These are phyloP conservation scores for Parauchenoglanis punctatus DNA, from an alignment of 2,797 vertebrate species.

Conservation along the genomic window DNA sequence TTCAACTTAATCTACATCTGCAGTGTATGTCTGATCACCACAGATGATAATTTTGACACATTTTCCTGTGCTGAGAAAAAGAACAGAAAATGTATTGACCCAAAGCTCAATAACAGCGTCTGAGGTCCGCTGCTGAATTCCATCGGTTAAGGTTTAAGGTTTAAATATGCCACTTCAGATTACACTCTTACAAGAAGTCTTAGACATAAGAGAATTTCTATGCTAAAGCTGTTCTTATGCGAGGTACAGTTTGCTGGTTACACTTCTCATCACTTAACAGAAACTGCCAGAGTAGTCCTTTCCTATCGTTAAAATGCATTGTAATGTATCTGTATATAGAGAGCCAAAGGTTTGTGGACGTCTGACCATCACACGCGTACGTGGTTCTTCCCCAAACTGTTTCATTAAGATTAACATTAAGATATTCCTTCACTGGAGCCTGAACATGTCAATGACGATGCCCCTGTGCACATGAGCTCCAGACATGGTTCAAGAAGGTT, in stretches of 20 bases:
- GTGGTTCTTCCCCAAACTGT: neutral
- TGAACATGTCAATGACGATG: neutral
- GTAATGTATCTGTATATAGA: neutral
- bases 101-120: neutral
- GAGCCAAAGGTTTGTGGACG: neutral
- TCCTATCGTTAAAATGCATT: neutral
- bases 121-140: neutral
- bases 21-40: neutral
- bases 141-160: neutral
- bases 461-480: neutral
- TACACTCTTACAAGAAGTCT: neutral
- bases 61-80: neutral
- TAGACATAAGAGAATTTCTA: neutral
- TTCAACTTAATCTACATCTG: neutral
- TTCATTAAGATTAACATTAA: neutral
- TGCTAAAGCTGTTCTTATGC: neutral
- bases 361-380: neutral
- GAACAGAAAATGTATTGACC: neutral
- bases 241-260: neutral
- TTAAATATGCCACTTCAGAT: neutral
- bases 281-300: neutral
- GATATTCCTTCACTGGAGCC: neutral
- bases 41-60: neutral
- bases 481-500: neutral
- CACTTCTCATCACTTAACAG: neutral